Percentiles rank a stretch among this genome's conserved stretches.
phyloP scores from a whole-genome alignment of 2,888 invertebrate genomes.

The Caenorhabditis imperialis region DNA sequence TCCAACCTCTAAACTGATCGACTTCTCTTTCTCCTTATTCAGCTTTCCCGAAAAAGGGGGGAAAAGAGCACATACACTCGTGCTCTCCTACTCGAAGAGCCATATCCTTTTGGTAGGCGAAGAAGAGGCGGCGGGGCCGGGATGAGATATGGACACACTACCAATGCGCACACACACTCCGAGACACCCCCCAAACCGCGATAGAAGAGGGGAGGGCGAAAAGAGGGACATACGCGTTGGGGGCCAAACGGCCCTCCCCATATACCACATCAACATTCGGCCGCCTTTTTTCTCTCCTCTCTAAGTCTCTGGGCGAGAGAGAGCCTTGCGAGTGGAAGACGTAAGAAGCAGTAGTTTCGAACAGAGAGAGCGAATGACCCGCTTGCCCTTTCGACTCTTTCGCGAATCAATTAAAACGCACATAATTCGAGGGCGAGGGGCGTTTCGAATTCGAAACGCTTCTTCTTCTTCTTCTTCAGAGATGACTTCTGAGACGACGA shows the following conservation, averaged over 20 bases:
- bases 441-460: too few species aligned
- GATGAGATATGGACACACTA: conserved; percentile 45
- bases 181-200: conserved; percentile 5
- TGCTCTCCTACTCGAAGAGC: conserved; percentile 17
- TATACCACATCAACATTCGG: conserved; percentile 25
- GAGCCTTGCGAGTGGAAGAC: conserved; percentile 1
- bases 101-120: conserved; percentile 32
- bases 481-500: too few species aligned
- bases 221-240: conserved; percentile 27
- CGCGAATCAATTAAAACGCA: conserved; percentile 43
- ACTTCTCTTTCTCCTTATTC: conserved; percentile 1
- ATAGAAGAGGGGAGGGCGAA: conserved; percentile 8
- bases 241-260: not conserved
- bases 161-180: conserved; percentile 25
- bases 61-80: conserved; percentile 14
- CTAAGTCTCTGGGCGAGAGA: conserved; percentile 39
- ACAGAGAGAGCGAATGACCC: conserved; percentile 26
- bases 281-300: conserved; percentile 37
- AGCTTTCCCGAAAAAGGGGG: not conserved
- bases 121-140: conserved; percentile 1
- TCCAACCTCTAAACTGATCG: conserved; percentile 15
- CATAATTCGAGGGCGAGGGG: conserved; percentile 20
- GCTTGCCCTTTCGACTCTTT: conserved; percentile 39
- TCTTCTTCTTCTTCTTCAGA: too few species aligned
- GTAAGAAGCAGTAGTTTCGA: conserved; percentile 12